Base-by-base conservation (phyloP, 1,140 invertebrate genomes). In the Druon quercuslanigerum region DNA sequence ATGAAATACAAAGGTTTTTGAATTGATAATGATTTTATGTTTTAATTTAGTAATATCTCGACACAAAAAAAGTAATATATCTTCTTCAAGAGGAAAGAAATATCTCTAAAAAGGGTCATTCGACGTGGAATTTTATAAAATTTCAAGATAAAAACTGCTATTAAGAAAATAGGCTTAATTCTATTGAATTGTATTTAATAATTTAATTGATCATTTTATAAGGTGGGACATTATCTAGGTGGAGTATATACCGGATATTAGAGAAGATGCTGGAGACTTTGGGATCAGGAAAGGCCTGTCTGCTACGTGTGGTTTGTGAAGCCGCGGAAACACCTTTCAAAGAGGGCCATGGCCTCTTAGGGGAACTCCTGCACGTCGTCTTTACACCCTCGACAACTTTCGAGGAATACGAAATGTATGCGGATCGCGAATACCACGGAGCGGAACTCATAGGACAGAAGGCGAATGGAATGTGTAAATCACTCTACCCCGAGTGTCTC, bases 261-360 rank as follows among this genome's bases (percentile, higher is more conserved):
- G 92, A 93, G 84, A 91, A 91, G 71, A 92, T 92, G 86, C 86
- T 92, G 54, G 89, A 92, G 82, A 87, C 90, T 88, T 91, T 85
- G 13, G 84, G 83, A 72, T 85, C 74, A 9, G 95, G 94, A 1
- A 92, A 93, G 77, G 92, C 92, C 74, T 96, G 95, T 88, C 90
- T 96, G 50, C 89, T 95, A n/a, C 92, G 94, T 83, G 93, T 94
- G 72, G 94, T 96, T 80, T 96, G 95, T 83, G 95, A 96, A 89
- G 92, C 94, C 5, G 93, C 94, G 0, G 93, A 94, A 82, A 92
- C 92, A 54, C 94, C 94, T 50, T 93, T 95, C 77, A 92, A 93
- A 80, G 91, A 93, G 88, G 91, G 93, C 81, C 93, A 93, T 81
- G 94, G 94, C 46, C 91, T 95, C 76, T 89, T 95, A 80, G 94